phyloP scores from a whole-genome alignment of 2,888 invertebrate species.

The Amiota mariae region DNA sequence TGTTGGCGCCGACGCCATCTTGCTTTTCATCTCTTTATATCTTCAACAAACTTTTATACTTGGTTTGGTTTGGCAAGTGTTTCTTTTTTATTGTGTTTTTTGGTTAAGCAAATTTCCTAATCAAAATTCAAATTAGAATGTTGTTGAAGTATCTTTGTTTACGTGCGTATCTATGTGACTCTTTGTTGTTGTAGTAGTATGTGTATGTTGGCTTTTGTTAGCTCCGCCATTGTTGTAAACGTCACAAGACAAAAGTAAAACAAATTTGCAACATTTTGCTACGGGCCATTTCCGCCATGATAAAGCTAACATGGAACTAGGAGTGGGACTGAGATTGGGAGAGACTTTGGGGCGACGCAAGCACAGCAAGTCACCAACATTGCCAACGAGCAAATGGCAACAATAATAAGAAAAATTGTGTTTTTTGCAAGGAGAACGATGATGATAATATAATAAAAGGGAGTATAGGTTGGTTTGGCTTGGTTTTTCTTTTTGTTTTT shows the following conservation, averaged over 20 bases:
- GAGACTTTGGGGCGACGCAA: slow-evolving; percentile 24
- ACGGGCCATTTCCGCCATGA: slow-evolving; percentile 56
- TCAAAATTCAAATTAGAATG: slow-evolving; percentile 73
- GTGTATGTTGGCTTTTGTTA: slow-evolving; percentile 48
- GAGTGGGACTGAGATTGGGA: slow-evolving; percentile 32
- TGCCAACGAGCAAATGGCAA: slow-evolving; percentile 34
- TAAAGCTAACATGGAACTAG: slow-evolving; percentile 13
- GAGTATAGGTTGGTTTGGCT: slow-evolving; percentile 14
- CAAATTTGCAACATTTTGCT: slow-evolving; percentile 62
- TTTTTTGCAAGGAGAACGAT: slow-evolving; percentile 16
- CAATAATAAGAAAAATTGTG: slow-evolving; percentile 54
- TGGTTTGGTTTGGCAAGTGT: neutral
- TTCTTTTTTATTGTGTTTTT: slow-evolving; percentile 37
- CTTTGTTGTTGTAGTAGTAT: neutral
- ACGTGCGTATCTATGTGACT: neutral
- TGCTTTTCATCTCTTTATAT: slow-evolving; percentile 33
- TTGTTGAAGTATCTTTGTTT: slow-evolving; percentile 1
- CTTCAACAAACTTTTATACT: neutral
- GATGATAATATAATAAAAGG: slow-evolving; percentile 41
- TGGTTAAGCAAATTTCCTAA: slow-evolving; percentile 71
- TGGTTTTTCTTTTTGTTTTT: slow-evolving; percentile 31
- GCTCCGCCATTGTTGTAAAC: slow-evolving; percentile 60
- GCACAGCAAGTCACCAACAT: slow-evolving; percentile 21
- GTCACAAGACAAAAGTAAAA: slow-evolving; percentile 62
- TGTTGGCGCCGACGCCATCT: slow-evolving; percentile 54